Evolutionary conservation across 2,888 invertebrate species (phyloP).

Genomic region (Calliopum simillimum): DNA sequence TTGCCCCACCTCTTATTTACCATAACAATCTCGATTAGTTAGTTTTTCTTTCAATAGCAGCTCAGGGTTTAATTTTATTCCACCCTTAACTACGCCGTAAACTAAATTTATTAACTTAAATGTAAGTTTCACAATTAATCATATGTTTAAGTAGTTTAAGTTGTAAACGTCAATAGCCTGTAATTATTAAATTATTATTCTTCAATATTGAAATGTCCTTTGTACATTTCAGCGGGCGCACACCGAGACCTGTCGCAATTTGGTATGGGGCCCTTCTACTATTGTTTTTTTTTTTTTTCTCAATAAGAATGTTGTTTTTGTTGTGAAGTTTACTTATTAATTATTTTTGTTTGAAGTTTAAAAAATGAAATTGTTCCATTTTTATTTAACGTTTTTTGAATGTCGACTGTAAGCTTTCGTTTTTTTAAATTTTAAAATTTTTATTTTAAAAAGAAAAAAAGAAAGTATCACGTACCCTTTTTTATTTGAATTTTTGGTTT

Average conservation of each 20-base stretch:
- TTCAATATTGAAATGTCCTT: neutral
- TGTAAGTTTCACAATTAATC: constrained; percentile 26
- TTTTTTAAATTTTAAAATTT: too few relatives aligned
- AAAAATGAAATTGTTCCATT: constrained; percentile 12
- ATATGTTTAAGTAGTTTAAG: neutral
- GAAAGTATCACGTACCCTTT: neutral
- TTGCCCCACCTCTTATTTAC: too few relatives aligned
- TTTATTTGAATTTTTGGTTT: too few relatives aligned
- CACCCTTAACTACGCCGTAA: neutral
- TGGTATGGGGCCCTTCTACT: constrained; percentile 65
- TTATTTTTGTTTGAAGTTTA: constrained; percentile 19
- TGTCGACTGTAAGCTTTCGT: constrained; percentile 13
- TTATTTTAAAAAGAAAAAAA: neutral
- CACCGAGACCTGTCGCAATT: constrained; percentile 68
- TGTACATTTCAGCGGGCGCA: constrained; percentile 62
- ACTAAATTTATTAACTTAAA: constrained; percentile 25
- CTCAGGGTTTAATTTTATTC: neutral
- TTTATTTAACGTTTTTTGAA: constrained; percentile 6
- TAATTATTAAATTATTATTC: too few relatives aligned
- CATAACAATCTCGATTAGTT: too few relatives aligned
- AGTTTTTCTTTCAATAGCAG: too few relatives aligned
- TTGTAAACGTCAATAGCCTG: neutral
- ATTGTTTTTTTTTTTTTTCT: constrained; percentile 12
- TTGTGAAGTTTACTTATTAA: constrained; percentile 20
- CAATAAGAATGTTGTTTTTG: constrained; percentile 28